Percentiles rank a stretch among this genome's conserved stretches.
Conservation (phyloP, 2,888 invertebrate species). For the Acleris holmiana region DNA sequence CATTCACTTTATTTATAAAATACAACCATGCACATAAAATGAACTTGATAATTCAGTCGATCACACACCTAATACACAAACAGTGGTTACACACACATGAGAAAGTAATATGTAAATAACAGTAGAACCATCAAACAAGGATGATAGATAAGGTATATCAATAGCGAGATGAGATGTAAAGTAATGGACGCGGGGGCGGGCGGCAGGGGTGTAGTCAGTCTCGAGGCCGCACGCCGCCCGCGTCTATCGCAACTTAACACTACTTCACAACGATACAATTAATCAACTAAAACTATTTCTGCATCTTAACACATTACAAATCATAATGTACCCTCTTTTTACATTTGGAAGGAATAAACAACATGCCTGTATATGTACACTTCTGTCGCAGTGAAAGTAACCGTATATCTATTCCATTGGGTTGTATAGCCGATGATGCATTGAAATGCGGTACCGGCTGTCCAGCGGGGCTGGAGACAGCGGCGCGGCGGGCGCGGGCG, state of each 20-base stretch:
- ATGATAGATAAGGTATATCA: conserved; percentile 68
- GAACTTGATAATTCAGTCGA: conserved; percentile 65
- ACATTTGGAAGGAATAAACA: conserved; percentile 77
- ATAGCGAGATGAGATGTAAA: conserved; percentile 72
- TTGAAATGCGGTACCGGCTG: conserved; percentile 37
- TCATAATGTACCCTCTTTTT: conserved; percentile 72
- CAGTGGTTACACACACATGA: conserved; percentile 76
- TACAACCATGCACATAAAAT: conserved; percentile 61
- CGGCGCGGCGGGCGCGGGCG: conserved; percentile 33
- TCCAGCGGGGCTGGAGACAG: conserved; percentile 9
- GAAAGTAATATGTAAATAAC: conserved; percentile 74
- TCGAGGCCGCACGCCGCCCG: conserved; percentile 71
- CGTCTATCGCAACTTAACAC: conserved; percentile 73
- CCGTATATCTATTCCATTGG: conserved; percentile 56
- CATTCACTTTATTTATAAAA: conserved; percentile 40
- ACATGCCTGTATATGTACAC: conserved; percentile 73
- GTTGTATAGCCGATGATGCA: conserved; percentile 38
- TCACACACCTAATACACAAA: conserved; percentile 75
- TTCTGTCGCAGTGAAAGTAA: conserved; percentile 67
- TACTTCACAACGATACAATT: conserved; percentile 82
- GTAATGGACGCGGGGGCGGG: conserved; percentile 65
- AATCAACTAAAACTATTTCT: conserved; percentile 81
- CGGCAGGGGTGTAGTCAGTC: conserved; percentile 80
- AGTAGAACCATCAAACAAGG: conserved; percentile 77
- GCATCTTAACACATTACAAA: conserved; percentile 73